A percentile compares a stretch with the other conserved stretches of the same genome.
Evolutionary conservation across 53 echinoderm and acorn worm species (phyloP).

Genomic region (Glandiceps talaboti): DNA sequence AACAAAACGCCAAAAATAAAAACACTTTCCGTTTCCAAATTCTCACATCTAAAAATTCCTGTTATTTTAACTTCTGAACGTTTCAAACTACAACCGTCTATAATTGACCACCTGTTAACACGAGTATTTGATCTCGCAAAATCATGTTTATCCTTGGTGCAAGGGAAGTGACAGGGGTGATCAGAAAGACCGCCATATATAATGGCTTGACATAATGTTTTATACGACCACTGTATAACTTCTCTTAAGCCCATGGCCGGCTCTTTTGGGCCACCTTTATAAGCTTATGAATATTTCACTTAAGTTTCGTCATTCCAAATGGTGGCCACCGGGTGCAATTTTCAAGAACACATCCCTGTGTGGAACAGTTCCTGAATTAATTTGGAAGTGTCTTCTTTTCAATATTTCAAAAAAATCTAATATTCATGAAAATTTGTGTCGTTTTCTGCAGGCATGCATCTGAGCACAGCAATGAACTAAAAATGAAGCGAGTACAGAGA

Average conservation of each 20-base stretch:
- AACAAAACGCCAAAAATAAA: too few species aligned
- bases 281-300: too few species aligned
- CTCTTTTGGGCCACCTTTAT: too few species aligned
- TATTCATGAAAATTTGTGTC: not conserved
- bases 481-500: not conserved
- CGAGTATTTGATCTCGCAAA: not conserved
- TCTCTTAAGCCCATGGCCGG: not conserved
- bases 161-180: not conserved
- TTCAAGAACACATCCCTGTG: too few species aligned
- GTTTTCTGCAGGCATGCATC: not conserved
- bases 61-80: too few species aligned
- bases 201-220: not conserved
- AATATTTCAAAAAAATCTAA: not conserved
- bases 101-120: not conserved
- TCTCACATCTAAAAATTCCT: too few species aligned
- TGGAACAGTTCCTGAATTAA: not conserved
- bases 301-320: too few species aligned
- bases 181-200: not conserved
- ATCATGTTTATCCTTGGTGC: not conserved
- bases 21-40: too few species aligned
- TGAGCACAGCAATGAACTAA: not conserved
- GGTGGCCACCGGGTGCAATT: too few species aligned
- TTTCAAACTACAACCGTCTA: too few species aligned
- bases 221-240: not conserved
- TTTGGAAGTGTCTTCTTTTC: not conserved